A percentile compares a stretch with the other conserved stretches of the same genome.
These are phyloP conservation scores for Elysia chlorotica DNA, from an alignment of 1,140 invertebrate genomes.

Conservation along the genomic window DNA sequence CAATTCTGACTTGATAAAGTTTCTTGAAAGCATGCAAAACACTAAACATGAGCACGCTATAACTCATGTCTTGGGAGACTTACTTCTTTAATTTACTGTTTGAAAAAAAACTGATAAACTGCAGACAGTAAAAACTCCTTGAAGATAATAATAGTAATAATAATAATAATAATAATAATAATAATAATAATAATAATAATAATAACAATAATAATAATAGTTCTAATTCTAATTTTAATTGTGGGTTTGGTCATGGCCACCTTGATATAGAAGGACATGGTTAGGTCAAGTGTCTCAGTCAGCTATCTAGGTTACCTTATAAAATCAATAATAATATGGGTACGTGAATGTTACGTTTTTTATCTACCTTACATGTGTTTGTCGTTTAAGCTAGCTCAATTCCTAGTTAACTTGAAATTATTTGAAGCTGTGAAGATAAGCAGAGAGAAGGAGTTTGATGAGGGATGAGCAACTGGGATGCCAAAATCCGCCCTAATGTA, in stretches of 20 bases:
- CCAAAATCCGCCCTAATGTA: too few relatives aligned
- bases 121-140: background rate
- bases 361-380: too few relatives aligned
- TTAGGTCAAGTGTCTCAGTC: too few relatives aligned
- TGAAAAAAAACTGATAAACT: background rate
- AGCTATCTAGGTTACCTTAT: too few relatives aligned
- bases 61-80: too few relatives aligned
- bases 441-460: too few relatives aligned
- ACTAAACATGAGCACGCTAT: background rate
- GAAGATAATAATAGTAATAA: background rate
- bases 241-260: background rate
- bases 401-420: too few relatives aligned
- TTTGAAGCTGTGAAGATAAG: too few relatives aligned
- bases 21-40: background rate
- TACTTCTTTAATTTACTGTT: slow-evolving; percentile 20
- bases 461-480: too few relatives aligned
- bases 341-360: too few relatives aligned
- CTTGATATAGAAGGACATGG: background rate
- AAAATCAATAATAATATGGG: too few relatives aligned
- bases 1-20: background rate
- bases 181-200: background rate
- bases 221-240: background rate
- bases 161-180: background rate
- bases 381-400: too few relatives aligned
- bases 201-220: background rate